These are phyloP conservation scores for Phytoseiulus persimilis DNA, from an alignment of 2,888 invertebrate genomes.

Conservation along the genomic window DNA sequence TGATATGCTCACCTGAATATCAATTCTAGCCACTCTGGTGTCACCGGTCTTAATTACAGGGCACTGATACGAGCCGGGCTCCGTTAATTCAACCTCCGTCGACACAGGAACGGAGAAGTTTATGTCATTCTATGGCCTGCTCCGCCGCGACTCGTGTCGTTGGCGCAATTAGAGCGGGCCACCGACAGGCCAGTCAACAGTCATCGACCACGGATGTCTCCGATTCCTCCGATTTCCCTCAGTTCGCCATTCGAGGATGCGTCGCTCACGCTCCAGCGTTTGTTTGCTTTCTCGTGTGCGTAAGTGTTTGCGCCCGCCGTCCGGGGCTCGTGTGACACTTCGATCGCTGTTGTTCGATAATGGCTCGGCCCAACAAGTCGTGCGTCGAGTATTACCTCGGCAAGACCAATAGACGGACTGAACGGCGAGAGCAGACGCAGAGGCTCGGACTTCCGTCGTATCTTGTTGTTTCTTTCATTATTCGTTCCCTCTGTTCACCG, in stretches of 20 bases:
- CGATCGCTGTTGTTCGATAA: not conserved
- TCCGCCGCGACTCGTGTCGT: not conserved
- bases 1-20: not conserved
- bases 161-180: not conserved
- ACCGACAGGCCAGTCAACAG: not conserved
- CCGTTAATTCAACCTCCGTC: not conserved
- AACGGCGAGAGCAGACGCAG: not conserved
- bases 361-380: not conserved
- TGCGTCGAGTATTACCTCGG: not conserved
- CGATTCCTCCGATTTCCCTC: no score
- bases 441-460: not conserved
- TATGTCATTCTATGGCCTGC: not conserved
- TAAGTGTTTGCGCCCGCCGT: not conserved
- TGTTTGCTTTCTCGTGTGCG: not conserved
- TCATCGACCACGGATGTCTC: not conserved
- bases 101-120: not conserved
- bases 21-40: not conserved
- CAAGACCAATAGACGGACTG: not conserved
- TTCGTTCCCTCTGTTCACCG: not conserved
- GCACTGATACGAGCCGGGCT: not conserved
- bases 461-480: not conserved
- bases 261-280: not conserved
- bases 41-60: not conserved
- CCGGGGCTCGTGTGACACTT: not conserved
- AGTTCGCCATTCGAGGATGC: no score